A percentile compares a stretch with the other conserved stretches of the same genome.
These are phyloP conservation scores for Xylocopa sonorina DNA, from an alignment of 1,140 invertebrate genomes.

Conservation along the genomic window DNA sequence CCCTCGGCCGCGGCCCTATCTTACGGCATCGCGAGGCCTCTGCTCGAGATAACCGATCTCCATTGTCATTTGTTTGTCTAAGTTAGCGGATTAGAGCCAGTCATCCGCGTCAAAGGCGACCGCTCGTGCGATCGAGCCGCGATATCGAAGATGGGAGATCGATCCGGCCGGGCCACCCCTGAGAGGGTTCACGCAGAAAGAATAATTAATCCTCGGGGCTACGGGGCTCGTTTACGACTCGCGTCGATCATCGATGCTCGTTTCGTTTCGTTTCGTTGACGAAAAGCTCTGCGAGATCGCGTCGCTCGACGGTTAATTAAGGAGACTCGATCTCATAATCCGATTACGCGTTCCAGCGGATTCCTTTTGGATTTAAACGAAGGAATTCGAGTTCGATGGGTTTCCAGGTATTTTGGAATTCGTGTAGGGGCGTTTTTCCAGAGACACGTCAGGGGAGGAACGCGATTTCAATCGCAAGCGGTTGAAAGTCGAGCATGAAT, in stretches of 20 bases:
- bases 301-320: constrained; percentile 33
- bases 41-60: constrained; percentile 69
- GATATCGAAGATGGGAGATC: constrained; percentile 65
- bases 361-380: background rate
- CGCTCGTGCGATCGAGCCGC: constrained; percentile 65
- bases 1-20: constrained; percentile 18
- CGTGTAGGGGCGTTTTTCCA: no score
- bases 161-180: constrained; percentile 69
- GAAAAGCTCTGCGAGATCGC: background rate
- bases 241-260: constrained; percentile 4
- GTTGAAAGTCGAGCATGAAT: constrained; percentile 3
- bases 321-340: background rate
- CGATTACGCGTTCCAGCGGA: background rate
- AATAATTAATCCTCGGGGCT: constrained; percentile 70
- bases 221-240: constrained; percentile 32
- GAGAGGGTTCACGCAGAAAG: constrained; percentile 64
- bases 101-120: constrained; percentile 71
- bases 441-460: no score
- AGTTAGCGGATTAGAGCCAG: constrained; percentile 69
- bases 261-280: background rate
- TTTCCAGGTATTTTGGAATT: background rate
- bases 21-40: constrained; percentile 50
- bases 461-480: background rate
- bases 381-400: background rate
- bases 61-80: constrained; percentile 80